These are phyloP conservation scores for Sturnus vulgaris DNA, from an alignment of 2,113 vertebrate species.

Conservation along the genomic window DNA sequence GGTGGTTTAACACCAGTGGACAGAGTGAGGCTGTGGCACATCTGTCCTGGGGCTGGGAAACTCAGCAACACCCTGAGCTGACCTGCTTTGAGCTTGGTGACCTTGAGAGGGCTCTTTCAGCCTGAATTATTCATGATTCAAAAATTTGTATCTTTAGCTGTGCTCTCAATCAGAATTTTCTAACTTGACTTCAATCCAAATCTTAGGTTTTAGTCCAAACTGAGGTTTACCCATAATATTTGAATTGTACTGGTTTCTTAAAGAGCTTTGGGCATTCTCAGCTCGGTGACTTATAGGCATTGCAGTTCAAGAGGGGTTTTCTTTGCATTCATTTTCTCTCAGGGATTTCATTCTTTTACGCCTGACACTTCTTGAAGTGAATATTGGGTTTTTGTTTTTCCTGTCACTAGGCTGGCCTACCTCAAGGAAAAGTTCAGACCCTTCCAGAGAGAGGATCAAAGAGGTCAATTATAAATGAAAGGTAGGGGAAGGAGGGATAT, in stretches of 20 bases:
- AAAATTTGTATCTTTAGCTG: background rate
- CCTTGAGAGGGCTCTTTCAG: background rate
- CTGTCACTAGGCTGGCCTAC: constrained; percentile 6
- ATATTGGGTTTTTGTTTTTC: constrained; percentile 30
- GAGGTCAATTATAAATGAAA: constrained; percentile 43
- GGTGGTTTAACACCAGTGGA: background rate
- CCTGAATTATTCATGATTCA: background rate
- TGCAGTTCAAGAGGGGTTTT: background rate
- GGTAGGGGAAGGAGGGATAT: constrained; percentile 2
- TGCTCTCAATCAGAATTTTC: background rate
- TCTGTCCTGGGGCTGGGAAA: background rate
- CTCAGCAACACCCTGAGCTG: background rate
- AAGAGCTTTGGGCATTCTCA: background rate
- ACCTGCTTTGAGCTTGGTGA: background rate
- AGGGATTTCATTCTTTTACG: background rate
- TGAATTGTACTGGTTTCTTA: background rate
- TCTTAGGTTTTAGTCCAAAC: background rate
- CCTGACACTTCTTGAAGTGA: background rate
- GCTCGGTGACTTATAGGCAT: background rate
- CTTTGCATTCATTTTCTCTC: background rate
- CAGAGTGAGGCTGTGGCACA: background rate
- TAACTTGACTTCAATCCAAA: background rate
- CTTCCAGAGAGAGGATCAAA: constrained; percentile 49
- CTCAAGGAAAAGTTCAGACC: constrained; percentile 41
- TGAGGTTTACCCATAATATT: background rate